phyloP scores from a whole-genome alignment of 2,113 vertebrate species.

The Protomyctophum bolini region DNA sequence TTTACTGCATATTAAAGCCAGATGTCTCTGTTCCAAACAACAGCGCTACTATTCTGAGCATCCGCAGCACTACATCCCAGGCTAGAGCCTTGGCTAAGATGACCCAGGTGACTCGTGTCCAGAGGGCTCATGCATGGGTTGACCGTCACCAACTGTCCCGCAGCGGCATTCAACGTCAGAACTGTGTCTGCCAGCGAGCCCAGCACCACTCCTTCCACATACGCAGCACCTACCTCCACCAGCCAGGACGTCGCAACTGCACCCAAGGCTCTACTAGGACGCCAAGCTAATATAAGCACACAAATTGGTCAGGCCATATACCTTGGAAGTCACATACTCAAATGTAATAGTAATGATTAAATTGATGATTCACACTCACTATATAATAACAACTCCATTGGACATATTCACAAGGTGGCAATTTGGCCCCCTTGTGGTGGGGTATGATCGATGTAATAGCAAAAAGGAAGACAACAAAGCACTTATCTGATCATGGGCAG shows the following conservation, averaged over 20 bases:
- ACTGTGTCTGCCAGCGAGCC: slow-evolving; percentile 80
- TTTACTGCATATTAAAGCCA: slow-evolving; percentile 60
- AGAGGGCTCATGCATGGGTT: slow-evolving; percentile 78
- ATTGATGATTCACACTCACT: background rate
- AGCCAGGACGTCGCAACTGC: slow-evolving; percentile 88
- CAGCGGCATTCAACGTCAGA: slow-evolving; percentile 88
- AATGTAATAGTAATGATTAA: background rate
- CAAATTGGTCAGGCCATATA: slow-evolving; percentile 1
- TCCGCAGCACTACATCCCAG: slow-evolving; percentile 58
- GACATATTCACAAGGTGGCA: no score
- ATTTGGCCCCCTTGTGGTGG: no score
- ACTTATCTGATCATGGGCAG: slow-evolving; percentile 39
- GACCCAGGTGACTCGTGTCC: slow-evolving; percentile 75
- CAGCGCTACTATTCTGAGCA: slow-evolving; percentile 24
- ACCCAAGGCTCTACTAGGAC: slow-evolving; percentile 68
- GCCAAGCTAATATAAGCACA: background rate
- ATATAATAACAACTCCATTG: background rate
- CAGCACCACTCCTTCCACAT: slow-evolving; percentile 66
- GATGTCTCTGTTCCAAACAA: slow-evolving; percentile 59
- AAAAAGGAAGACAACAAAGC: no score
- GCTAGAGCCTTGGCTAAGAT: slow-evolving; percentile 78
- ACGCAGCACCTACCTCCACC: slow-evolving; percentile 83
- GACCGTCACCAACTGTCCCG: slow-evolving; percentile 79
- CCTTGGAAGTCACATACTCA: background rate
- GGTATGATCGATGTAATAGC: no score